Base-by-base conservation (phyloP, 2,888 invertebrate species). In the Cheilosia variabilis region DNA sequence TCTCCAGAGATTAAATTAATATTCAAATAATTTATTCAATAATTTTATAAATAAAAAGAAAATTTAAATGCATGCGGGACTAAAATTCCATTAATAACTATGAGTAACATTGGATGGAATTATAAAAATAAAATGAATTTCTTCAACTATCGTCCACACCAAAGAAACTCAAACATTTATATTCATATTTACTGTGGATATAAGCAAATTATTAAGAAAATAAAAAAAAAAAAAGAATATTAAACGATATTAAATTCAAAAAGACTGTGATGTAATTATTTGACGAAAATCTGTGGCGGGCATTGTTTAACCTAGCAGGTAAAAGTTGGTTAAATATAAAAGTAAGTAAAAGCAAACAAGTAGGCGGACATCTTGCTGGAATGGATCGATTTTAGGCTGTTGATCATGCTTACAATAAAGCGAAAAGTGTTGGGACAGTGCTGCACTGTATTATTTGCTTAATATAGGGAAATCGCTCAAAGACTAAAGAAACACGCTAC, bases 121-220 rank as follows among this genome's bases (percentile, higher is more conserved):
- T 2, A 50, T n/a, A 69, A 50, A 22, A 43, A 53, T 2, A 19
- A 22, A 71, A 4, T 2, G 9, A 37, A 79, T 65, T 22, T 52
- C 15, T 45, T 52, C 43, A 69, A 62, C 47, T 79, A 75, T 60
- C 69, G 75, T 60, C 69, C 76, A 86, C 57, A 86, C 86, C 86
- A 86, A 86, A 86, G 86, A 86, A 86, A 77, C 76, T 86, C 81
- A 86, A 72, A 76, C 57, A 68, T 77, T 86, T 63, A 66, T 80
- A 76, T 86, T 81, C 77, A 77, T 77, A 72, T 41, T 17, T 72
- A 43, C 43, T 68, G 72, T 86, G 76, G 31, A 81, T 68, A 68
- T 76, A n/a, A 80, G 71, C 37, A 43, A 79, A 68, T 53, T 58
- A 84, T 79, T 71, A 58, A 84, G 76, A 55, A 71, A 76, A 71